phyloP scores from a whole-genome alignment of 2,888 invertebrate genomes.

The Temnothorax unifasciatus region DNA sequence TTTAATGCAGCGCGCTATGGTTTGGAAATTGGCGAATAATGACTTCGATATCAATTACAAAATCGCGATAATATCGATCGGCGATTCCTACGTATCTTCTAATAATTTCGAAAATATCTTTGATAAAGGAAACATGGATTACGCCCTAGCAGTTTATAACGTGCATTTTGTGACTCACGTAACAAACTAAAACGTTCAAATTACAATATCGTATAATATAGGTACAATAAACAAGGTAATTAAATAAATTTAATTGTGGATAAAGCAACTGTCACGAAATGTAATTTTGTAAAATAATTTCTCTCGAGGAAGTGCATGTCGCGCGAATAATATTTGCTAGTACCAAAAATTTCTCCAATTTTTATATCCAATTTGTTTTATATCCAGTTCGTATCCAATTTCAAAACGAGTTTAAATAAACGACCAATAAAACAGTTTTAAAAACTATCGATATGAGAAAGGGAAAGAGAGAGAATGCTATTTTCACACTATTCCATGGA shows the following conservation, averaged over 20 bases:
- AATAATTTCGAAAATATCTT: background rate
- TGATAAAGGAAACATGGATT: slow-evolving; percentile 11
- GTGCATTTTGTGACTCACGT: background rate
- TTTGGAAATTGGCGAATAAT: slow-evolving; percentile 39
- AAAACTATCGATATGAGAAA: slow-evolving; percentile 15
- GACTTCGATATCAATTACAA: slow-evolving; percentile 38
- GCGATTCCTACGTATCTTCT: background rate
- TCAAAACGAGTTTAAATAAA: slow-evolving; percentile 27
- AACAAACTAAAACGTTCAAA: background rate
- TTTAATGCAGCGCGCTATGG: slow-evolving; percentile 43
- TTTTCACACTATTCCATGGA: background rate
- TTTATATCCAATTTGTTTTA: slow-evolving; percentile 11
- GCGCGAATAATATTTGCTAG: background rate
- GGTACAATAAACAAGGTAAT: background rate
- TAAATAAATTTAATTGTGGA: background rate
- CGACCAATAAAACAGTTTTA: background rate
- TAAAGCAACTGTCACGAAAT: background rate
- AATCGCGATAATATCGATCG: slow-evolving; percentile 19
- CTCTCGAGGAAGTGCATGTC: background rate
- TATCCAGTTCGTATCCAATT: slow-evolving; percentile 8
- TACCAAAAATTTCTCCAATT: background rate
- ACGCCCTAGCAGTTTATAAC: background rate
- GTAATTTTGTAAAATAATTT: background rate
- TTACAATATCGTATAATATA: background rate
- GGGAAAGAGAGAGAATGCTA: background rate